Percentiles rank a stretch among this genome's conserved stretches.
Evolutionary conservation across 2,113 vertebrate species (phyloP).

Genomic region (Mesocricetus auratus): DNA sequence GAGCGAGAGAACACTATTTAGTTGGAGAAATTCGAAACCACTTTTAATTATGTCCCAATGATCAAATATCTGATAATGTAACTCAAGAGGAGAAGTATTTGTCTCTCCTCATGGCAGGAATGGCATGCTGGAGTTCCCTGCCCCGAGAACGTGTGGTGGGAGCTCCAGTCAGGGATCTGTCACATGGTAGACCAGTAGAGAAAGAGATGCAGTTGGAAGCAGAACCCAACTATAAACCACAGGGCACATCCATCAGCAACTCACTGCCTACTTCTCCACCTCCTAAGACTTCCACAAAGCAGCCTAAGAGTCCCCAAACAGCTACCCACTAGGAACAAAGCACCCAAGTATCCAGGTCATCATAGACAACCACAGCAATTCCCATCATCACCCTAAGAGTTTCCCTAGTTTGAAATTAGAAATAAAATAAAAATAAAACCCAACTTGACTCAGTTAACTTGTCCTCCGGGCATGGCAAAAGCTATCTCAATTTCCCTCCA

Average conservation of each 20-base stretch:
- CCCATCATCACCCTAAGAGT: background rate
- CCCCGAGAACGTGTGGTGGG: too few species aligned
- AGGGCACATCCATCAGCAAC: background rate
- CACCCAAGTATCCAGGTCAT: too few species aligned
- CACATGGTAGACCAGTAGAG: background rate
- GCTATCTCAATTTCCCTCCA: background rate
- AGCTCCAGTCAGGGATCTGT: too few species aligned
- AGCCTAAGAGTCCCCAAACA: background rate
- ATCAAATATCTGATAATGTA: background rate
- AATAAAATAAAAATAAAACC: conserved; percentile 49
- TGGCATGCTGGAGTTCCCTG: background rate
- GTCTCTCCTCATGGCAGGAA: background rate
- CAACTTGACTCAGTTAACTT: background rate
- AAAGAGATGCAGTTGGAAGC: background rate
- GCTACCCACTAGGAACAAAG: background rate
- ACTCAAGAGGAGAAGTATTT: background rate
- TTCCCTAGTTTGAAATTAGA: conserved; percentile 30
- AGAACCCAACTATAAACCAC: background rate
- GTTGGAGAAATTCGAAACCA: background rate
- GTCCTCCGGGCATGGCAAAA: background rate
- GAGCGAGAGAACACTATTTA: background rate
- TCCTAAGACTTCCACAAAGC: background rate
- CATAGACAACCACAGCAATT: background rate
- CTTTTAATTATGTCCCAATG: background rate
- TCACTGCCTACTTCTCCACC: background rate